phyloP scores from a whole-genome alignment of 2,113 vertebrate species.

The Antigone vipio region DNA sequence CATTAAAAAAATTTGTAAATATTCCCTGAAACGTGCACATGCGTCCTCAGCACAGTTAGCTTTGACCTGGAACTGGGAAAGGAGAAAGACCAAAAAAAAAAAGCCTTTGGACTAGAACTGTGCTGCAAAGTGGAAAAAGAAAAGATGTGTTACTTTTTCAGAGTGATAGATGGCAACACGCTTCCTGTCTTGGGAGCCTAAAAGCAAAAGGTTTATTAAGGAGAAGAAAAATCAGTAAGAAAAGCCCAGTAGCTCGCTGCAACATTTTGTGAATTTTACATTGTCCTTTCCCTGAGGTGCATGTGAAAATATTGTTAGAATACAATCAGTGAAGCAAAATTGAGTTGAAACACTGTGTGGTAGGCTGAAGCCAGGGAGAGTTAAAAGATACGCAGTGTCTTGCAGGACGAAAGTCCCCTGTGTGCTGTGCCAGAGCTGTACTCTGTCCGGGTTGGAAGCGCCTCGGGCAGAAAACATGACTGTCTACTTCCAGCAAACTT shows the following conservation, averaged over 20 bases:
- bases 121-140: background rate
- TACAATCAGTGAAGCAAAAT: background rate
- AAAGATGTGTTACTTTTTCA: background rate
- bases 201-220: background rate
- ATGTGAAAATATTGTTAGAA: background rate
- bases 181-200: background rate
- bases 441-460: background rate
- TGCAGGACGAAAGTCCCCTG: background rate
- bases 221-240: background rate
- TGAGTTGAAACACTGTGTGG: background rate
- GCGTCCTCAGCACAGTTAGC: background rate
- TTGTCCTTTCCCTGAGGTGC: background rate
- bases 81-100: background rate
- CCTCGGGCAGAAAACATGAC: background rate
- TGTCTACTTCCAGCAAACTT: background rate
- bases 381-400: background rate
- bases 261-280: background rate
- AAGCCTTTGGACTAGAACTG: background rate
- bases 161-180: background rate
- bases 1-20: background rate
- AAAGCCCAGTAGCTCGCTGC: background rate
- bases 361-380: background rate
- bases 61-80: background rate
- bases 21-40: background rate
- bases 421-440: rapidly evolving